Conservation (phyloP, 2,888 invertebrate genomes). For the Agrochola macilenta region DNA sequence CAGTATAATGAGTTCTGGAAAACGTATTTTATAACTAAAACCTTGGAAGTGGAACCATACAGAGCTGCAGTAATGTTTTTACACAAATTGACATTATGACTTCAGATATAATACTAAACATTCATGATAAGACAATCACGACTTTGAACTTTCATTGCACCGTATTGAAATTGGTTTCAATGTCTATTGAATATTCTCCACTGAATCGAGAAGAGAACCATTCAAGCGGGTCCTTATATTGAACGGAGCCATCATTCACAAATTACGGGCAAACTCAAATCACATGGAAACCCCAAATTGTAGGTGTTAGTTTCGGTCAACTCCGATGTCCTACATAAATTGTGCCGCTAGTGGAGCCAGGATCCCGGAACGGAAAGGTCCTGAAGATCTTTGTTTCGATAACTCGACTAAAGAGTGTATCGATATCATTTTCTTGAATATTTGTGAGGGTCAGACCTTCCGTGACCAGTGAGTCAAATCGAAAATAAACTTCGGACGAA, state of each 20-base stretch:
- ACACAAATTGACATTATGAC: conserved; percentile 26
- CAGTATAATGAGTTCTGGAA: conserved; percentile 12
- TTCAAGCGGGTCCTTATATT: conserved; percentile 23
- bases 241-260: conserved; percentile 21
- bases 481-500: conserved; percentile 30
- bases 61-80: conserved; percentile 17
- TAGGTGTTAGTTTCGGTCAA: conserved; percentile 47
- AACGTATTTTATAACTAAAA: conserved; percentile 24
- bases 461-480: conserved; percentile 55
- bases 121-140: conserved; percentile 14
- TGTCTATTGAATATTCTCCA: conserved; percentile 29
- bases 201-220: conserved; percentile 12
- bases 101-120: conserved; percentile 29
- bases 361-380: conserved; percentile 35
- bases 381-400: conserved; percentile 50
- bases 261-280: conserved; percentile 44
- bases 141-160: conserved; percentile 43
- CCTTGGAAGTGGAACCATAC: neutral
- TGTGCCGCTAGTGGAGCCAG: conserved; percentile 27
- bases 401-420: conserved; percentile 55
- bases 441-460: conserved; percentile 50
- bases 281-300: conserved; percentile 45
- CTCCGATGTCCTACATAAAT: conserved; percentile 51
- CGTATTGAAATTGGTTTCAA: conserved; percentile 14
- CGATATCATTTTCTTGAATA: conserved; percentile 62